A percentile compares a stretch with the other conserved stretches of the same genome.
Conservation (phyloP, 1,140 invertebrate genomes). For the Pteromalus puparum region DNA sequence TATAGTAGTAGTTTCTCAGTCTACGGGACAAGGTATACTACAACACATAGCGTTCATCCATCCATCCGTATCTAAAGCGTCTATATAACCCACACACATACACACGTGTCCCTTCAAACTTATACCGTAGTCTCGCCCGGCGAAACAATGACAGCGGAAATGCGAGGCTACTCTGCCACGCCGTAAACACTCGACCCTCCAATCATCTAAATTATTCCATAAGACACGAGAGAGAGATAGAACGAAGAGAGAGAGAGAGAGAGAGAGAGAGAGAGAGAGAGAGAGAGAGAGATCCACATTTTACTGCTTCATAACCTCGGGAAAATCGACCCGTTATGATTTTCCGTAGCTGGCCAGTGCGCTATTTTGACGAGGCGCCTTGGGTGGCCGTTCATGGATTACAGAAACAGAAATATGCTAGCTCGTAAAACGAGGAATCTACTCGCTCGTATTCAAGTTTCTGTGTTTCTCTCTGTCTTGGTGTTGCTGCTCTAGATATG, state of each 20-base stretch:
- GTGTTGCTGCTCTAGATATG: background rate
- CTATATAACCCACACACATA: slow-evolving; percentile 5
- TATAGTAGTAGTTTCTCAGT: slow-evolving; percentile 29
- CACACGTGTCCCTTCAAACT: background rate
- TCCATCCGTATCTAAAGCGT: background rate
- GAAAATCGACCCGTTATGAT: slow-evolving; percentile 75
- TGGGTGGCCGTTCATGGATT: slow-evolving; percentile 67
- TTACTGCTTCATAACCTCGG: slow-evolving; percentile 75
- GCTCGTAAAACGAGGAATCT: slow-evolving; percentile 66
- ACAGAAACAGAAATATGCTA: slow-evolving; percentile 74
- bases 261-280: slow-evolving; percentile 45
- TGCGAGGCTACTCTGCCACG: slow-evolving; percentile 45
- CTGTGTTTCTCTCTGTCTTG: slow-evolving; percentile 19
- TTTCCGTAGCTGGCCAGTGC: slow-evolving; percentile 63
- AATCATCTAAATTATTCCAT: slow-evolving; percentile 75
- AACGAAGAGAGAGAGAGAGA: slow-evolving; percentile 54
- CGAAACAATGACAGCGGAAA: slow-evolving; percentile 59
- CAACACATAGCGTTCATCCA: background rate
- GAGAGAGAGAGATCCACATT: slow-evolving; percentile 53
- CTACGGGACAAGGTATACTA: slow-evolving; percentile 39
- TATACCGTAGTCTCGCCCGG: background rate
- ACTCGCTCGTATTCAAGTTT: background rate
- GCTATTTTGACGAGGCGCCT: slow-evolving; percentile 72
- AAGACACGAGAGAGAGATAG: slow-evolving; percentile 50
- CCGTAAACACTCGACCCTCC: slow-evolving; percentile 65